Evolutionary conservation across 2,113 vertebrate species (phyloP).

Genomic region (Pelusios castaneus): DNA sequence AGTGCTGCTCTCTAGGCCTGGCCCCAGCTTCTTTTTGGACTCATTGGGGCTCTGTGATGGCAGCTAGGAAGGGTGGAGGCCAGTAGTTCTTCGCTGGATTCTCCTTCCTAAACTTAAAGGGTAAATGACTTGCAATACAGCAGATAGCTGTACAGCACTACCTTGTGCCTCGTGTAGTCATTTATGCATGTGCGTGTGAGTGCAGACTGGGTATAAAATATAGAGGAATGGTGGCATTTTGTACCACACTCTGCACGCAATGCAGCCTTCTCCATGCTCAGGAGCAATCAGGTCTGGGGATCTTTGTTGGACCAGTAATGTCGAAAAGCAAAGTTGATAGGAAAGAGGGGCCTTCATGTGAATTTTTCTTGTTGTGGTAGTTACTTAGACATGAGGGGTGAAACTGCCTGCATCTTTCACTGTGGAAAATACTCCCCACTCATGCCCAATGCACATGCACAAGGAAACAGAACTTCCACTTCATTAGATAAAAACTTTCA

Average conservation of each 20-base stretch:
- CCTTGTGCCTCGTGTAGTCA: neutral
- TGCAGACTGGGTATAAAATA: neutral
- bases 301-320: neutral
- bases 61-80: neutral
- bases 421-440: neutral
- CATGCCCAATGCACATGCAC: neutral
- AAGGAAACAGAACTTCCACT: neutral
- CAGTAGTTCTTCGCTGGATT: neutral
- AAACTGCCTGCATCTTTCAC: neutral
- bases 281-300: neutral
- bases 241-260: neutral
- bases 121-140: neutral
- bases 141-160: too few species aligned
- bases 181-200: rapidly evolving
- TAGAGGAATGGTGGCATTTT: neutral
- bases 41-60: neutral
- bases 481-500: neutral
- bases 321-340: neutral
- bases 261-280: neutral
- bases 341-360: neutral
- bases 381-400: neutral
- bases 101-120: neutral
- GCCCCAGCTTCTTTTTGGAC: neutral
- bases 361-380: neutral
- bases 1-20: neutral